Evolutionary conservation across 2,113 vertebrate genomes (phyloP).

Genomic region (Platichthys stellatus): DNA sequence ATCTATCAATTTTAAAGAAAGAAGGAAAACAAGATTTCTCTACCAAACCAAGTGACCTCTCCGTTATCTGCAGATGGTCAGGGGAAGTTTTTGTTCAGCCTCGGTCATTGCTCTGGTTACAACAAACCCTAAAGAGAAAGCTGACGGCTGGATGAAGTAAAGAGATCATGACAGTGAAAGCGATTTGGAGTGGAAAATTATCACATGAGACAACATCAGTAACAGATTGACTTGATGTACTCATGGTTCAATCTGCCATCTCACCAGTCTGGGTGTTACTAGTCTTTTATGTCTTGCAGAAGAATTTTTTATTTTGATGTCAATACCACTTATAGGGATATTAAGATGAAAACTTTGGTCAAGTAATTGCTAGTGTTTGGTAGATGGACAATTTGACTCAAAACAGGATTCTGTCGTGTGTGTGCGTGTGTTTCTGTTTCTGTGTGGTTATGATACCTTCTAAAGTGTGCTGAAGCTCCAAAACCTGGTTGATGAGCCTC

Average conservation of each 20-base stretch:
- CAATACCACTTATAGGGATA: neutral
- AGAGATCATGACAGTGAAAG: no score
- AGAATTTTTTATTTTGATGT: neutral
- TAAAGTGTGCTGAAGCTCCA: conserved; percentile 94
- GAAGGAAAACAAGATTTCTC: no score
- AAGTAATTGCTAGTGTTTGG: no score
- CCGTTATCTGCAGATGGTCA: no score
- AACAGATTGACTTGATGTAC: neutral
- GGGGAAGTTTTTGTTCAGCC: no score
- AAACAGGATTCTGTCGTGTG: neutral
- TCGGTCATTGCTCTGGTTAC: no score
- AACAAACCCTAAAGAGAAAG: no score
- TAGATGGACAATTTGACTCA: no score
- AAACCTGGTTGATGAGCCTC: conserved; percentile 92
- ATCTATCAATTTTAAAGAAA: no score
- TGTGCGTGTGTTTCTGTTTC: no score
- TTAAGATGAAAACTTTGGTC: neutral
- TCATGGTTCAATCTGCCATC: neutral
- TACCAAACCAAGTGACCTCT: no score
- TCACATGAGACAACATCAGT: neutral
- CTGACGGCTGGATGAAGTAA: neutral
- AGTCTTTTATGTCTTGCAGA: neutral
- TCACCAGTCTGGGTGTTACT: neutral
- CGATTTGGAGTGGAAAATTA: neutral
- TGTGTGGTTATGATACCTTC: conserved; percentile 81